Conservation (phyloP, 2,113 vertebrate species). For the Nibea albiflora region DNA sequence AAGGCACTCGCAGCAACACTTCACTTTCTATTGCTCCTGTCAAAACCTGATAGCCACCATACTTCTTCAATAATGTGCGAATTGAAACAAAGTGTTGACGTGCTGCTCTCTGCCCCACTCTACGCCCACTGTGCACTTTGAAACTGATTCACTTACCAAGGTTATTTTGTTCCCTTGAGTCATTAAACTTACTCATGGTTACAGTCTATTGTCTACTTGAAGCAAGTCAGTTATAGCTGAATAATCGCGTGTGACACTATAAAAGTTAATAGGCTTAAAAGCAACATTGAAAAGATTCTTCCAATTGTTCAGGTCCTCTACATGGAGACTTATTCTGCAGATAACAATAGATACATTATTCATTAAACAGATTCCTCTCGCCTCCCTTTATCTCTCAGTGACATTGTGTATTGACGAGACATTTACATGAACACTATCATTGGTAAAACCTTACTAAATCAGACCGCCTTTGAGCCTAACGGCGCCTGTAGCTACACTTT, state of each 20-base stretch:
- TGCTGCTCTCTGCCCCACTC: conserved; percentile 41
- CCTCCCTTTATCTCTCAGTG: conserved; percentile 1
- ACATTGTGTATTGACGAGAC: background rate
- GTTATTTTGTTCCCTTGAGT: conserved; percentile 28
- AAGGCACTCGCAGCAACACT: conserved; percentile 30
- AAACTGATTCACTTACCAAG: conserved; percentile 43
- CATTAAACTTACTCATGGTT: conserved; percentile 5
- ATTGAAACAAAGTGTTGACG: conserved; percentile 32
- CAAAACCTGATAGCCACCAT: conserved; percentile 56
- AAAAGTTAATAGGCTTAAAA: conserved; percentile 2
- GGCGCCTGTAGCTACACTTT: background rate
- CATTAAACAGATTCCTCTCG: conserved; percentile 15
- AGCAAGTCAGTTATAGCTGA: background rate
- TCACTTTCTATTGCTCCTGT: conserved; percentile 55
- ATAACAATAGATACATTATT: conserved; percentile 20
- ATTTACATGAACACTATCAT: background rate
- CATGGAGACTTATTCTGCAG: conserved; percentile 9
- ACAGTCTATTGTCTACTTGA: background rate
- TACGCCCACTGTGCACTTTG: conserved; percentile 23
- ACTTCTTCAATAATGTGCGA: conserved; percentile 47
- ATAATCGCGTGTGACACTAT: background rate
- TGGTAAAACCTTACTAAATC: background rate
- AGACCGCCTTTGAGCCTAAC: background rate
- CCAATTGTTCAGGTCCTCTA: background rate
- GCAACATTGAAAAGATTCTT: background rate